phyloP scores from a whole-genome alignment of 2,888 invertebrate species.

The Agrochola lota region DNA sequence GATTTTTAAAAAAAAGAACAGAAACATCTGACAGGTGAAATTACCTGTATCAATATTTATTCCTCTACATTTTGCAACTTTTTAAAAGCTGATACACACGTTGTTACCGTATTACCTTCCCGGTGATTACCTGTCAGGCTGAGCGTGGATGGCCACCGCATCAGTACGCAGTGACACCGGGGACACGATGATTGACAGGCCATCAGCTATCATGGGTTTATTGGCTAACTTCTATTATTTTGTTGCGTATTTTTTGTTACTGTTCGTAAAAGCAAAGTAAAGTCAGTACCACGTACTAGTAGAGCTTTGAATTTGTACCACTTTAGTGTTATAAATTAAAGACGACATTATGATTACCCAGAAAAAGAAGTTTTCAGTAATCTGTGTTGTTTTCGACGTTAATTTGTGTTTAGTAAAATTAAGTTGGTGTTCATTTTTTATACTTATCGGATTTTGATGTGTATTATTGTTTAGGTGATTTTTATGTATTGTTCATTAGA shows the following conservation, averaged over 20 bases:
- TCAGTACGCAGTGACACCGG: constrained; percentile 27
- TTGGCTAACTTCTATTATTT: constrained; percentile 20
- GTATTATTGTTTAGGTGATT: no score
- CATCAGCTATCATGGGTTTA: constrained; percentile 6
- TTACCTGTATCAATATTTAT: neutral
- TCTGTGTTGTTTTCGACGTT: no score
- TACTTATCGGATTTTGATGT: no score
- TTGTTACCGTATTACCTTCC: constrained; percentile 1
- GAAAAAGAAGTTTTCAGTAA: no score
- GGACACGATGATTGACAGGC: constrained; percentile 34
- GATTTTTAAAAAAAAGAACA: neutral
- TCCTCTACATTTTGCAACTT: neutral
- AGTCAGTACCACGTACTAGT: neutral
- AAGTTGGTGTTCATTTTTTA: no score
- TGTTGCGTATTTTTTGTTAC: neutral
- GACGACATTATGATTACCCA: no score
- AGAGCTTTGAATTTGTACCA: neutral
- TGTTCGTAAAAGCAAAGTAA: neutral
- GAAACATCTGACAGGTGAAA: neutral
- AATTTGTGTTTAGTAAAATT: no score
- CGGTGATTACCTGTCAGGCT: constrained; percentile 49
- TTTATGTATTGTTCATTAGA: no score
- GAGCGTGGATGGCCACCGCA: constrained; percentile 20
- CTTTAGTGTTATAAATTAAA: neutral
- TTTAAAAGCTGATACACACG: neutral